phyloP scores from a whole-genome alignment of 2,797 vertebrate species.

The Limosa lapponica region DNA sequence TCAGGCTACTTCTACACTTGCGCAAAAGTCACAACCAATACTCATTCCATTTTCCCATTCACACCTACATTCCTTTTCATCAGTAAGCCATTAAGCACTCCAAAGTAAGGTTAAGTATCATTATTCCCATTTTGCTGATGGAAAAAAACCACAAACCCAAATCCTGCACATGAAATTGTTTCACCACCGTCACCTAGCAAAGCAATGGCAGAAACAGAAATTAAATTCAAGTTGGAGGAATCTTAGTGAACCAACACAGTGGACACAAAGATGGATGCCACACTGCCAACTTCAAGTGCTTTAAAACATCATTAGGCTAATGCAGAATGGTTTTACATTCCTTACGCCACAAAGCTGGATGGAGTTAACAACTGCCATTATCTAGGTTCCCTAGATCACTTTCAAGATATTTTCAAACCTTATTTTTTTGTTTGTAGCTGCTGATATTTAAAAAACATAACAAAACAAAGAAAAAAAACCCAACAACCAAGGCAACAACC shows the following conservation, averaged over 20 bases:
- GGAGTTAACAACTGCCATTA: neutral
- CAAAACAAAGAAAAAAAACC: rapidly evolving
- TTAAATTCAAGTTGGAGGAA: neutral
- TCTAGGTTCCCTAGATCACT: neutral
- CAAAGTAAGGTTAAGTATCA: neutral
- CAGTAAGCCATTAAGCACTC: neutral
- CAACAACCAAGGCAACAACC: rapidly evolving
- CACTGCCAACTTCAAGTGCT: neutral
- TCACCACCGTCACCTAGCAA: neutral
- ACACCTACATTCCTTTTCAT: neutral
- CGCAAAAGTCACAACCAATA: neutral
- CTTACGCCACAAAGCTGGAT: neutral
- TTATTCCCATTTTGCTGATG: neutral
- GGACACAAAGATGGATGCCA: neutral
- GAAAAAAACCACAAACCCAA: neutral
- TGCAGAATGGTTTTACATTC: neutral
- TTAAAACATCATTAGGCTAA: neutral
- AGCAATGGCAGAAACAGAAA: neutral
- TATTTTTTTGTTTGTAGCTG: neutral
- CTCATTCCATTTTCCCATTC: neutral
- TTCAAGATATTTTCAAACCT: neutral
- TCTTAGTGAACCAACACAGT: neutral
- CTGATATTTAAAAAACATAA: neutral
- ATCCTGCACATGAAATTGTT: neutral
- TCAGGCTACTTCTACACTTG: neutral